These are phyloP conservation scores for Drosophila pruinosa DNA, from an alignment of 1,140 invertebrate species.

Conservation along the genomic window DNA sequence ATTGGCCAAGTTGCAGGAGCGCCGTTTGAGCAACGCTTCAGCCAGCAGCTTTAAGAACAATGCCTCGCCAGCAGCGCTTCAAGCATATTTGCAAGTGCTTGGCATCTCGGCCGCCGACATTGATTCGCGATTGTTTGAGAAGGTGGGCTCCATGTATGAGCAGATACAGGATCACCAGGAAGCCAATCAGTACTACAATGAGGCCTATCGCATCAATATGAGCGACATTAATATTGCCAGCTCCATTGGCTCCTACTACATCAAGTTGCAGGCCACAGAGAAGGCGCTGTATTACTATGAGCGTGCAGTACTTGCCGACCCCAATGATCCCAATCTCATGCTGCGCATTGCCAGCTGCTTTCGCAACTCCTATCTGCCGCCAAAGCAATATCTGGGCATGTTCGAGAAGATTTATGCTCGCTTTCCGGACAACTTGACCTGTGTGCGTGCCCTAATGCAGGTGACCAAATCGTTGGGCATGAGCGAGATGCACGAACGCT, in stretches of 20 bases:
- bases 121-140: conserved; percentile 92
- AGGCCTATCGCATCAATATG: conserved; percentile 95
- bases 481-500: conserved; percentile 88
- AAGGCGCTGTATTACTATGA: conserved; percentile 95
- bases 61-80: conserved; percentile 90
- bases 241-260: conserved; percentile 95
- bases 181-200: conserved; percentile 95
- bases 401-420: conserved; percentile 91
- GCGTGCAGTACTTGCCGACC: conserved; percentile 93
- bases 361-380: conserved; percentile 90
- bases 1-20: conserved; percentile 91
- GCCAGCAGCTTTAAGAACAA: conserved; percentile 71
- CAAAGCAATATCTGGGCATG: conserved; percentile 90
- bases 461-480: conserved; percentile 86
- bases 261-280: conserved; percentile 93
- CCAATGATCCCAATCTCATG: conserved; percentile 92
- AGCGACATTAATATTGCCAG: conserved; percentile 95
- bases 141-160: conserved; percentile 93
- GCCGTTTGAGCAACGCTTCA: conserved; percentile 78
- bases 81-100: conserved; percentile 92
- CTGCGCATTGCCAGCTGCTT: conserved; percentile 93
- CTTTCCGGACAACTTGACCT: conserved; percentile 94
- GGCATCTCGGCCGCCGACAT: conserved; percentile 89
- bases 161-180: conserved; percentile 94
- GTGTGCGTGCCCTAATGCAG: conserved; percentile 93